Evolutionary conservation across 2,888 invertebrate species (phyloP).

Genomic region (Diarsia mendica): DNA sequence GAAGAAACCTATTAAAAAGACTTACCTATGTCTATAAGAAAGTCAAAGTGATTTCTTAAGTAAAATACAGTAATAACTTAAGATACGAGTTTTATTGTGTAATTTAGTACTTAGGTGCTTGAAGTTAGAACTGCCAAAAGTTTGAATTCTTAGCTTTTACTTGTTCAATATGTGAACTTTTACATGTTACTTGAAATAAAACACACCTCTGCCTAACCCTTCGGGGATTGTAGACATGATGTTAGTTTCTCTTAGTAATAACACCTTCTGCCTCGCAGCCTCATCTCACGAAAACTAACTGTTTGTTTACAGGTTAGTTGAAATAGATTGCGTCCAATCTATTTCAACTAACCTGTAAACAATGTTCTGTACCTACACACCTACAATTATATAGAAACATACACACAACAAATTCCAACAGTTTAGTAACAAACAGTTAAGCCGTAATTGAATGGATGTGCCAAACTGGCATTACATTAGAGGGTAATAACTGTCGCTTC

Average conservation of each 20-base stretch:
- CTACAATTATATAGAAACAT: not conserved
- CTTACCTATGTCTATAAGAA: too few species aligned
- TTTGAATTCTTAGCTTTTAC: too few species aligned
- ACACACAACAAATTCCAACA: slow-evolving; percentile 47
- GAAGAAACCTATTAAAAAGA: too few species aligned
- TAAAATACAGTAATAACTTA: too few species aligned
- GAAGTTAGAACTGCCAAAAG: too few species aligned
- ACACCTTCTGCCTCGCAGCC: not conserved
- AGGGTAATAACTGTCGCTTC: slow-evolving; percentile 80
- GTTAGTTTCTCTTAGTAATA: not conserved
- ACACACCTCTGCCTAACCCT: not conserved
- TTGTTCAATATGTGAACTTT: too few species aligned
- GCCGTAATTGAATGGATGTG: slow-evolving; percentile 74
- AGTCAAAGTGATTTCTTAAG: too few species aligned
- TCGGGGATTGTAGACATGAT: not conserved
- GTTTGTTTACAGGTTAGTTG: too few species aligned
- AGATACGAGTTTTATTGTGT: too few species aligned
- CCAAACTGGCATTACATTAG: slow-evolving; percentile 80
- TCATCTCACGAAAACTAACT: not conserved
- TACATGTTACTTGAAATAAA: too few species aligned
- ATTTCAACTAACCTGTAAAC: not conserved
- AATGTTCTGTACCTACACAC: not conserved
- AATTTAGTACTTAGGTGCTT: too few species aligned
- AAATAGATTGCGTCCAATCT: not conserved
- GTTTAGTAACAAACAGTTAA: slow-evolving; percentile 68